Conservation (phyloP, 2,113 vertebrate genomes). For the Xyrauchen texanus region DNA sequence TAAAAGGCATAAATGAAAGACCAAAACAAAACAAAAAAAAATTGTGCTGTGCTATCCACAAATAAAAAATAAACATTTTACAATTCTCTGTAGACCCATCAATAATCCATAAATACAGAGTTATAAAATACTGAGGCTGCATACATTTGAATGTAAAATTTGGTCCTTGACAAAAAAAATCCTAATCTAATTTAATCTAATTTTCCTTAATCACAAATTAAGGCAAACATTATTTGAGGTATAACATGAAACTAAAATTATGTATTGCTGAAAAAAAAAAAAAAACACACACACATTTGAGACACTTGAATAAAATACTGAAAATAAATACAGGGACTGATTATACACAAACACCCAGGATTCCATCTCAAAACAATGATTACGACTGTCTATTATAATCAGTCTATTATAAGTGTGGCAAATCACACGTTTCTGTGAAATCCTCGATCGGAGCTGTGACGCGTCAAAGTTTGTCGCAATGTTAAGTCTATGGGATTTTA, state of each 20-base stretch:
- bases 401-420: no score
- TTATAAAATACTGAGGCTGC: constrained; percentile 15
- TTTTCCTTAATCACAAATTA: constrained; percentile 47
- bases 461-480: no score
- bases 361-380: neutral
- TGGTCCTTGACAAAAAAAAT: neutral
- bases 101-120: neutral
- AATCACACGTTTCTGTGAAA: no score
- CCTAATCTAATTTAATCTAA: neutral
- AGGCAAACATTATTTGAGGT: constrained; percentile 54
- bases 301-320: neutral
- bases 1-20: neutral
- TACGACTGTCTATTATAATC: neutral
- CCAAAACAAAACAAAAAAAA: neutral
- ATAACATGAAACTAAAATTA: neutral
- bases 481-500: no score
- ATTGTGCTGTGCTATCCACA: neutral
- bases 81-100: neutral
- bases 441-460: no score
- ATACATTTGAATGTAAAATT: constrained; percentile 13
- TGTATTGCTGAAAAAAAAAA: neutral
- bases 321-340: neutral
- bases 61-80: neutral
- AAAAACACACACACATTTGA: no score
- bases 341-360: neutral